These are phyloP conservation scores for Drosophila kanapiae DNA, from an alignment of 1,140 invertebrate species.

Conservation along the genomic window DNA sequence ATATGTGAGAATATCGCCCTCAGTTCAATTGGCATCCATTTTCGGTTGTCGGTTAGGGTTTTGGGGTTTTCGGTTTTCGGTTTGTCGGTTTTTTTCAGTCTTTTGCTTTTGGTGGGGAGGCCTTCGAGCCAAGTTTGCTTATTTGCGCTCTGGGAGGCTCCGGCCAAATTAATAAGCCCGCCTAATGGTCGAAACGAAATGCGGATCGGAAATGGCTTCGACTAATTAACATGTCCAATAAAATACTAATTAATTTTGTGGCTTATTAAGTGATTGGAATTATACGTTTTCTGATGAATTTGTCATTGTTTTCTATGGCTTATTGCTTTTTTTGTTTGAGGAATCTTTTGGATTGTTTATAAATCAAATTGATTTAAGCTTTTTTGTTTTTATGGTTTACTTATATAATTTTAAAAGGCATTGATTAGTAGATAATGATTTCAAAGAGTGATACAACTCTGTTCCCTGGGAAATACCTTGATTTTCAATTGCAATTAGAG, in stretches of 20 bases:
- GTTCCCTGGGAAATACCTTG: background rate
- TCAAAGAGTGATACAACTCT: background rate
- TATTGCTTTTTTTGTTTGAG: background rate
- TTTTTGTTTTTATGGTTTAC: too few species aligned
- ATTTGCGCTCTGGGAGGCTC: conserved; percentile 24
- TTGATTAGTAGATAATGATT: too few species aligned
- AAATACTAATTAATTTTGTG: conserved; percentile 21
- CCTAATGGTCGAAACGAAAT: conserved; percentile 28
- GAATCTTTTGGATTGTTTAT: background rate
- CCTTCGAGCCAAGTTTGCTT: conserved; percentile 56
- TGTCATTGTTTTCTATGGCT: background rate
- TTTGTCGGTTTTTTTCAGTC: background rate
- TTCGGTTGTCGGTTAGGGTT: conserved; percentile 15
- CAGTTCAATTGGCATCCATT: conserved; percentile 60
- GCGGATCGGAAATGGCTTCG: conserved; percentile 8
- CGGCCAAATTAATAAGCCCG: conserved; percentile 23
- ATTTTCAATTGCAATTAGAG: conserved; percentile 34
- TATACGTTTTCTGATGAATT: background rate
- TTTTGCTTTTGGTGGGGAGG: conserved; percentile 1
- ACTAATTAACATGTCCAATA: conserved; percentile 42
- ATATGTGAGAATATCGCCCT: conserved; percentile 71
- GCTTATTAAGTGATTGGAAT: background rate
- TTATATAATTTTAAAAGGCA: too few species aligned
- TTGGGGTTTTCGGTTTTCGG: background rate
- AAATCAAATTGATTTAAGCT: background rate